A percentile compares a stretch with the other conserved stretches of the same genome.
phyloP scores from a whole-genome alignment of 2,888 invertebrate genomes.

The Metellina segmentata region DNA sequence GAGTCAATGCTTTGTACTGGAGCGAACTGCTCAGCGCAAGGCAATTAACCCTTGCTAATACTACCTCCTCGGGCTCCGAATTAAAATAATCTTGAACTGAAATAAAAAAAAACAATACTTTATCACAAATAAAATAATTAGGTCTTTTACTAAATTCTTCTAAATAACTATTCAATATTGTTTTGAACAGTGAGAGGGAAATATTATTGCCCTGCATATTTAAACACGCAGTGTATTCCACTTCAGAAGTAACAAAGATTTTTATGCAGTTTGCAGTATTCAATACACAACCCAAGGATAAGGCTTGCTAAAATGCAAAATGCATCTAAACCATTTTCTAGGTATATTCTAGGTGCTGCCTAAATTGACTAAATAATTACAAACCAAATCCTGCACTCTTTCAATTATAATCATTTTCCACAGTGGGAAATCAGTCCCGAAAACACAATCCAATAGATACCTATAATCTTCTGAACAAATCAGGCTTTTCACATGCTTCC shows the following conservation, averaged over 20 bases:
- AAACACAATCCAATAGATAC: too few relatives aligned
- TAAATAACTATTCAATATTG: neutral
- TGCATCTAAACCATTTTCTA: too few relatives aligned
- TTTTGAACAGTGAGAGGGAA: neutral
- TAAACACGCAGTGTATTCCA: neutral
- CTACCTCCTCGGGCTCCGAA: slow-evolving; percentile 64
- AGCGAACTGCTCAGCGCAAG: neutral
- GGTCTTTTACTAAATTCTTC: neutral
- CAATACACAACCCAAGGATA: neutral
- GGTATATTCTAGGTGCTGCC: too few relatives aligned
- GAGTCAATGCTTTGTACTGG: slow-evolving; percentile 6
- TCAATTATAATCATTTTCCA: too few relatives aligned
- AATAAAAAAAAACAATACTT: slow-evolving; percentile 23
- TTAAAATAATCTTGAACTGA: slow-evolving; percentile 59
- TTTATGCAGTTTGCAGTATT: neutral
- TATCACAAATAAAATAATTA: neutral
- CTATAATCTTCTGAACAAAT: too few relatives aligned
- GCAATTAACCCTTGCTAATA: slow-evolving; percentile 63
- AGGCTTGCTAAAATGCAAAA: too few relatives aligned
- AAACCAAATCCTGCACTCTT: too few relatives aligned
- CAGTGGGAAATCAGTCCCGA: too few relatives aligned
- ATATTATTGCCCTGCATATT: neutral
- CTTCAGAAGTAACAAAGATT: neutral
- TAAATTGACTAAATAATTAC: too few relatives aligned
- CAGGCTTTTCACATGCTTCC: too few relatives aligned